Evolutionary conservation across 2,113 vertebrate species (phyloP).

Genomic region (Gallinago undulata): DNA sequence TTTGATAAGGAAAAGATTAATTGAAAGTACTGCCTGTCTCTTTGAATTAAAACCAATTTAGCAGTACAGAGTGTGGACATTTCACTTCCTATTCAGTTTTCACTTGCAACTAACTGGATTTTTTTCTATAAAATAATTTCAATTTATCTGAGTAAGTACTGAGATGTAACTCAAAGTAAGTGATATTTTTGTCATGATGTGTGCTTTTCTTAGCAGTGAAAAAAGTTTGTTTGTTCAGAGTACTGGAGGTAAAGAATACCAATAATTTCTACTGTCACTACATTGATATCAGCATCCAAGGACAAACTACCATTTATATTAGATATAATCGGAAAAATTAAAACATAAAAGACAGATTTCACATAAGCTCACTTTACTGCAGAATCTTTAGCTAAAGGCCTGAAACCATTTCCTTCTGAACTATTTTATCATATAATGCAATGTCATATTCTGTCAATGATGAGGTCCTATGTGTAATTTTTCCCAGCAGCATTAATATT

Average conservation of each 20-base stretch:
- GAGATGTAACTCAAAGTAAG: background rate
- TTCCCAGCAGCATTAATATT: background rate
- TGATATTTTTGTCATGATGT: background rate
- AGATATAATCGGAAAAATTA: background rate
- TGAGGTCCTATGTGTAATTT: background rate
- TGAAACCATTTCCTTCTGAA: background rate
- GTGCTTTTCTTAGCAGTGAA: background rate
- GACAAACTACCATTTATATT: background rate
- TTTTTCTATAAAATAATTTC: background rate
- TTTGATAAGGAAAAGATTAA: background rate
- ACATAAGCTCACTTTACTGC: background rate
- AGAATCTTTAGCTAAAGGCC: background rate
- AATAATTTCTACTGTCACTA: background rate
- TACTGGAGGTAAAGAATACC: background rate
- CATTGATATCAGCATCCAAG: background rate
- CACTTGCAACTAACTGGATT: background rate
- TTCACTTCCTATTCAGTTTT: background rate
- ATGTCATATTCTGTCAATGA: background rate
- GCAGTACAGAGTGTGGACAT: background rate
- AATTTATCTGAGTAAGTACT: background rate
- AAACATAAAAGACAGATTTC: background rate
- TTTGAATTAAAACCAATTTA: slow-evolving; percentile 2
- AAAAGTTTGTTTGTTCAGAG: background rate
- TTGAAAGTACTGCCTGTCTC: background rate
- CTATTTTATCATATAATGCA: background rate